Evolutionary conservation across 1,140 invertebrate species (phyloP), one percentile per base, ranked within the genome.

Genomic region (Epicauta chinensis): DNA sequence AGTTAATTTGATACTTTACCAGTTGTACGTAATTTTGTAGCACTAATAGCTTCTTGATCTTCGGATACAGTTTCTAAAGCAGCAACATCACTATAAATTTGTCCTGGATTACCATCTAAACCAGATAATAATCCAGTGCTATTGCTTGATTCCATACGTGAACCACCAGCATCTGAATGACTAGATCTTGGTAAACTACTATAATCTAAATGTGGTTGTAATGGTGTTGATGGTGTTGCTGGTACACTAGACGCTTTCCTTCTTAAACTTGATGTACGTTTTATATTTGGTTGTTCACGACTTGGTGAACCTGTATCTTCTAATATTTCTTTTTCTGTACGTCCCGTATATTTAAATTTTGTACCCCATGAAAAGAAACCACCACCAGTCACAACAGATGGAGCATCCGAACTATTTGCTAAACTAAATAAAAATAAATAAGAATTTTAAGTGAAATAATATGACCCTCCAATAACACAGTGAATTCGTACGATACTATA

Each of bases 321-420:
- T 40, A 93, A 71, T 43, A 94, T 88, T 74, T 96, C 92, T 32
- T 82, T 77, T 71, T 95, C 91, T 12, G 91, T 92, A 48, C 91
- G 76, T 2, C 92, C 92, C 42, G 87, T 87, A 71, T 90, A 93
- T 60, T 91, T 87, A 70, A 97, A 95, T 72, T 93, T 93, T 34
- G 91, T 93, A 32, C 91, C 91, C 81, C 90, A 89, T 0, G 90
- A 93, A 75, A 97, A 97, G 58, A 97, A 81, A 9, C 90, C 89
- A n/a, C 93, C 92, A 16, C 93, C 91, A 14, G 89, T 90, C 54
- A 93, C 87, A 6, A 95, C 85, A 53, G 82, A 81, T 16, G 85
- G 86, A 34, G 89, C 89, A 70, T 95, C 89, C 38, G 84, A 84
- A 53, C 90, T 91, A 59, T 87, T 88, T 31, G 87, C 82, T 65